These are phyloP conservation scores for Zingel zingel DNA, from an alignment of 2,113 vertebrate genomes.

Conservation along the genomic window DNA sequence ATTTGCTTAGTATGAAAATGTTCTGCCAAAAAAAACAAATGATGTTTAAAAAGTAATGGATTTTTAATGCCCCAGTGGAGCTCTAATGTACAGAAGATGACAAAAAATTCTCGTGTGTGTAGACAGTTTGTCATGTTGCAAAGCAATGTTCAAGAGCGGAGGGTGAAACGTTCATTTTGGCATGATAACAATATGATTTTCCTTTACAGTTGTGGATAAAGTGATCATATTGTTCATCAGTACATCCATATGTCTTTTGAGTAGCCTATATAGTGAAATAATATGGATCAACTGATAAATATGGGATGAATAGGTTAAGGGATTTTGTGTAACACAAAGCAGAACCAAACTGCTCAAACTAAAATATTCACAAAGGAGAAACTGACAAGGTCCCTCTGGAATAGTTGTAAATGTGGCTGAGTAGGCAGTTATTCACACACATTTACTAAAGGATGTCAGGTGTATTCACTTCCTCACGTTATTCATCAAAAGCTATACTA, in stretches of 20 bases:
- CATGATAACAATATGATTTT: not conserved
- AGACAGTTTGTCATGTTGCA: constrained; percentile 45
- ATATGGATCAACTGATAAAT: not conserved
- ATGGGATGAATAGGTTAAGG: not conserved
- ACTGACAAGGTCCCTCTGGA: not conserved
- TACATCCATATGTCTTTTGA: not conserved
- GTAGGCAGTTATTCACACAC: constrained; percentile 2
- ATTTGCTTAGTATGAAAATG: constrained; percentile 48
- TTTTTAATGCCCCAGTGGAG: constrained; percentile 42
- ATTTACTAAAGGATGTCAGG: constrained; percentile 12
- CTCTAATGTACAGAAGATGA: constrained; percentile 60
- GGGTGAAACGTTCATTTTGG: not conserved
- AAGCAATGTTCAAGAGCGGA: not conserved
- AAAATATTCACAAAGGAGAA: not conserved
- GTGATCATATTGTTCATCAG: not conserved
- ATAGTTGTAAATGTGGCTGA: not conserved
- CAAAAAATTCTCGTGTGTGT: constrained; percentile 34
- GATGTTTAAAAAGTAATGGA: constrained; percentile 47
- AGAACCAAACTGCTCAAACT: not conserved
- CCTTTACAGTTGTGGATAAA: not conserved
- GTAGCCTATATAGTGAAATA: not conserved
- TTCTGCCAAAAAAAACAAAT: constrained; percentile 53
- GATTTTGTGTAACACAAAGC: constrained; percentile 3
- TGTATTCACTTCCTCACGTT: not conserved
- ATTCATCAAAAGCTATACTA: constrained; percentile 13